A percentile compares a stretch with the other conserved stretches of the same genome.
Evolutionary conservation across 1,140 invertebrate genomes (phyloP).

Genomic region (Heliconius nattereri): DNA sequence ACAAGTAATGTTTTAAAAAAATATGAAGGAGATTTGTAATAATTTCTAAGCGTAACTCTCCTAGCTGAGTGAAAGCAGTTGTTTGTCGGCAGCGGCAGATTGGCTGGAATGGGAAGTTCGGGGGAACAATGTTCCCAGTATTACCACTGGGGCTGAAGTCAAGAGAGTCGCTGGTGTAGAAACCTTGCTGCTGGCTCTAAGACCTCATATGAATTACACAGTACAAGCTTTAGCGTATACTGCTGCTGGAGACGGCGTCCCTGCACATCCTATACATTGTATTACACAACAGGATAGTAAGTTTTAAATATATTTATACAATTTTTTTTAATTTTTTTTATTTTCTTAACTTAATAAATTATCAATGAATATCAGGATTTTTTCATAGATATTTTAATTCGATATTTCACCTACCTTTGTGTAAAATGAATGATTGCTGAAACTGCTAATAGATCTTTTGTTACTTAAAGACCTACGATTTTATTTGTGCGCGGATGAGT

Average conservation of each 20-base stretch:
- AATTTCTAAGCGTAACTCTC: conserved; percentile 12
- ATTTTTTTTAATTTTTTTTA: too few relatives aligned
- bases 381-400: neutral
- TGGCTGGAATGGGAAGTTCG: conserved; percentile 77
- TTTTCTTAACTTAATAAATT: neutral
- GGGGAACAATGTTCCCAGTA: conserved; percentile 44
- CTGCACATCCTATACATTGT: conserved; percentile 89
- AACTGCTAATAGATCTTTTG: neutral
- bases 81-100: conserved; percentile 75
- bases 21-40: neutral
- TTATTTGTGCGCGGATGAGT: too few relatives aligned
- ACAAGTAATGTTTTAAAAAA: neutral
- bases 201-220: conserved; percentile 91
- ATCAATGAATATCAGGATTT: neutral
- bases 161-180: conserved; percentile 89
- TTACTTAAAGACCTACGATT: too few relatives aligned
- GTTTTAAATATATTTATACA: neutral
- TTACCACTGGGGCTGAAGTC: conserved; percentile 81
- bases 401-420: neutral
- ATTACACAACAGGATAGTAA: conserved; percentile 90
- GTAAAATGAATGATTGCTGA: neutral
- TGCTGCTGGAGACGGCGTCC: conserved; percentile 90
- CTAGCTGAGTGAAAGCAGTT: conserved; percentile 76
- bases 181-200: conserved; percentile 87
- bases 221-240: conserved; percentile 92